Evolutionary conservation across 2,113 vertebrate genomes (phyloP).

Genomic region (Otocyon megalotis): DNA sequence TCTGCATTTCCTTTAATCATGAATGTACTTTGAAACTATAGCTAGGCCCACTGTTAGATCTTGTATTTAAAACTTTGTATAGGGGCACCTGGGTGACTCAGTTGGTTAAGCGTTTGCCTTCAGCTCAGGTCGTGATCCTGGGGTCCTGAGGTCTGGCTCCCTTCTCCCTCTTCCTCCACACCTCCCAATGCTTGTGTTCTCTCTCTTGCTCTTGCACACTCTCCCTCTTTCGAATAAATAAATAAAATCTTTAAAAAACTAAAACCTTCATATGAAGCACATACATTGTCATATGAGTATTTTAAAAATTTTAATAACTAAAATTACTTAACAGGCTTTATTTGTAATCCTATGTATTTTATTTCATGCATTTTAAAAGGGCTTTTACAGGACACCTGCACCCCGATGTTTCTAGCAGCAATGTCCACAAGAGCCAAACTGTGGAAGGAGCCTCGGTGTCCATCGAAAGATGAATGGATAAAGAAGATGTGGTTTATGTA

Average conservation of each 20-base stretch:
- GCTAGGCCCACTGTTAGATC: not conserved
- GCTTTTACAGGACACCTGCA: not conserved
- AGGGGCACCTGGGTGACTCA: not conserved
- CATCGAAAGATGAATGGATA: too few relatives aligned
- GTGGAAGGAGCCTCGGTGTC: too few relatives aligned
- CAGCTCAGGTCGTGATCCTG: too few relatives aligned
- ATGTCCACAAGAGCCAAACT: too few relatives aligned
- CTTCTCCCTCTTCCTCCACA: too few relatives aligned
- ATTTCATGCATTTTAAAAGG: not conserved
- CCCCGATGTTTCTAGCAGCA: too few relatives aligned
- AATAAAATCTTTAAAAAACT: too few relatives aligned
- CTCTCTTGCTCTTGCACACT: too few relatives aligned
- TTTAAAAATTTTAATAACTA: not conserved
- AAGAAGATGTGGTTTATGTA: too few relatives aligned
- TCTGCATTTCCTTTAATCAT: not conserved
- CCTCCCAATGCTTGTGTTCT: too few relatives aligned
- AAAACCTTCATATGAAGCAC: not conserved
- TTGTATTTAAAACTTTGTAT: constrained; percentile 3
- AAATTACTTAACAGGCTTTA: constrained; percentile 34
- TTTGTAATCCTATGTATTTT: constrained; percentile 1
- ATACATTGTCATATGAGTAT: not conserved
- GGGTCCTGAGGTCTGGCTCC: too few relatives aligned
- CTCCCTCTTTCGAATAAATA: too few relatives aligned
- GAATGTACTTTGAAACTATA: not conserved
- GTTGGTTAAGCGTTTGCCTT: not conserved